Evolutionary conservation across 2,888 invertebrate species (phyloP), one percentile per base, ranked within the genome.

Genomic region (Idaea aversata): DNA sequence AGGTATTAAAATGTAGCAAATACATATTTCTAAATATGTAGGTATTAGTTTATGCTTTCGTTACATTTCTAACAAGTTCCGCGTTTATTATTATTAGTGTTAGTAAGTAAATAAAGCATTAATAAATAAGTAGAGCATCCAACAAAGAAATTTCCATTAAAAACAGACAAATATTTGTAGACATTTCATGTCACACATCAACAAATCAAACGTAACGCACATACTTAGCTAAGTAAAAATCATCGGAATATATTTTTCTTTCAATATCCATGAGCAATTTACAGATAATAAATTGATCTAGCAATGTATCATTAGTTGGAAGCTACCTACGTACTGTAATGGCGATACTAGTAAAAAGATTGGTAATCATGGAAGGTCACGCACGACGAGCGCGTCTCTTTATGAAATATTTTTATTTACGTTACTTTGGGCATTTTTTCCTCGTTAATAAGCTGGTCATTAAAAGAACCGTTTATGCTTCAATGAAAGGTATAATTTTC

Each of bases 261-360:
- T 47, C 47, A 47, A 47, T 47, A 47, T 10, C 47, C 7, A 47
- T 47, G 10, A 47, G 47, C 13, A 47, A 47, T 47, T 47, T 10
- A 47, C 47, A 47, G 13, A 47, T 47, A 47, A 47, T 47, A 10
- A 47, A 47, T 25, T 47, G 47, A 47, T 47, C 47, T 47, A 47
- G 47, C 47, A 47, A 47, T 47, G 47, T 47, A 47, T 47, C 47
- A 47, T 47, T 47, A 47, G 47, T 7, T 13, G 47, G 47, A 47
- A 71, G 66, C 64, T 62, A 67, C 65, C 67, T 65, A 71, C 66
- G 65, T 63, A 69, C 67, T 66, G 25, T 25, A 25, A 69, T 67
- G 71, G 69, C 71, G 69, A 65, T 68, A 71, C 69, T 71, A 71
- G 68, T 63, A 65, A 64, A 64, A 25, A 63, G 61, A 71, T 65